Base-by-base conservation (phyloP, 2,797 vertebrate species). In the Cirrhinus molitorella region DNA sequence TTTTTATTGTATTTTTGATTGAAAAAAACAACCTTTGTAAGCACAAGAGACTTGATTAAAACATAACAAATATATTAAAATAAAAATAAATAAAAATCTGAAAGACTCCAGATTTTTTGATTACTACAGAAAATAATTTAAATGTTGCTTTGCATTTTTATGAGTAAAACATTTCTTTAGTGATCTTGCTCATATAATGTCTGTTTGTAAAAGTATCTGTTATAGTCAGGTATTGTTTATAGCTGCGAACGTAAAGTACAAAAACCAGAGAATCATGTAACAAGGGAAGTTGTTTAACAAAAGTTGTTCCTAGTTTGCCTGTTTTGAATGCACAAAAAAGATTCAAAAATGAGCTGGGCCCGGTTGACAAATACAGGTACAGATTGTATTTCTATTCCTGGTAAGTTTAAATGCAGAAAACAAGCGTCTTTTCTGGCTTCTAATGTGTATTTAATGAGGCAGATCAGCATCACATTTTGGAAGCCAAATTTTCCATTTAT, bases 401-500 rank as follows among this genome's bases (percentile, higher is more conserved):
- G 63, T 81, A 21, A 43, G 53, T 12, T 63, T 37, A 34, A 14
- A 43, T 43, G 28, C 40, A 59, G 28, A 84, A 84, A 73, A 73
- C 61, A 53, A 79, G 40, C 8, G 25, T 66, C 37, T 67, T 43
- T 83, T 70, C 37, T 45, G 51, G 7, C 76, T 59, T 71, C 40
- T 59, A 28, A 1, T 47, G 16, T 61, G 45, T 80, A 47, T 80
- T 80, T 59, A 47, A 47, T 71, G 53, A 71, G 65, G 79, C 66
- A 80, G 79, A 61, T 47, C 67, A 45, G 51, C 51, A 53, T 59
- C 25, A 72, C 43, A 78, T n/a, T 71, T 71, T 79, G 43, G 37
- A 63, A 14, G 53, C 21, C 19, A 71, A 79, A 43, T 72, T 14
- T n/a, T 55, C 28, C 19, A 10, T 63, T 80, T 49, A 53, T 34